Conservation (phyloP, 1,140 invertebrate species). For the Oscheius sp. region DNA sequence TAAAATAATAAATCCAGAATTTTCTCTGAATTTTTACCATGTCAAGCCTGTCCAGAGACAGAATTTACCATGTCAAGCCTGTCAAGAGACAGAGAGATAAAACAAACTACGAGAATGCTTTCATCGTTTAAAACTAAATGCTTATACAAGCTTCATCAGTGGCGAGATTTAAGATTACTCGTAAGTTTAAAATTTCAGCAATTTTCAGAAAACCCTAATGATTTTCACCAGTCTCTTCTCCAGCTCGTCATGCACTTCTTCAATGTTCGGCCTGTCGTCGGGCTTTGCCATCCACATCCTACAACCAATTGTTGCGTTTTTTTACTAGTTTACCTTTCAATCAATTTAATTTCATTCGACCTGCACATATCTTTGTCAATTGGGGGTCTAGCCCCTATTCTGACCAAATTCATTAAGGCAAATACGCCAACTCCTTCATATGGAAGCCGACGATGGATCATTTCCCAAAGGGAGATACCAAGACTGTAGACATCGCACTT, state of each 20-base stretch:
- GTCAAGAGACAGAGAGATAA: no score
- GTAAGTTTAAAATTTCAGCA: background rate
- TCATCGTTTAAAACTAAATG: no score
- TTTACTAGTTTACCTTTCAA: background rate
- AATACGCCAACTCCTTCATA: background rate
- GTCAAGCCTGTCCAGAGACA: no score
- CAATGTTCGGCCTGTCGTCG: background rate
- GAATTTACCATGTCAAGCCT: no score
- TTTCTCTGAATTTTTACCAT: no score
- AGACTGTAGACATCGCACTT: slow-evolving; percentile 4
- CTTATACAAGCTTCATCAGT: no score
- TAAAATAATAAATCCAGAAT: no score
- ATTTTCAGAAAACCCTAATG: no score
- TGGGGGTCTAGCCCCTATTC: background rate
- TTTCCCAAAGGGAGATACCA: background rate
- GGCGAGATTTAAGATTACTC: no score
- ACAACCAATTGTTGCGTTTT: background rate
- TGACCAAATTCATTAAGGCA: background rate
- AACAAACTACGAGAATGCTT: no score
- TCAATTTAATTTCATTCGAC: background rate
- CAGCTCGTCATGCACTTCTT: background rate
- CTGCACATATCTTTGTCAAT: background rate
- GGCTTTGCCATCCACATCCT: background rate
- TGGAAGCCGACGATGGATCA: background rate
- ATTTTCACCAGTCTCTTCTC: background rate